A percentile compares a stretch with the other conserved stretches of the same genome.
Conservation (phyloP, 2,113 vertebrate genomes). For the Cololabis saira region DNA sequence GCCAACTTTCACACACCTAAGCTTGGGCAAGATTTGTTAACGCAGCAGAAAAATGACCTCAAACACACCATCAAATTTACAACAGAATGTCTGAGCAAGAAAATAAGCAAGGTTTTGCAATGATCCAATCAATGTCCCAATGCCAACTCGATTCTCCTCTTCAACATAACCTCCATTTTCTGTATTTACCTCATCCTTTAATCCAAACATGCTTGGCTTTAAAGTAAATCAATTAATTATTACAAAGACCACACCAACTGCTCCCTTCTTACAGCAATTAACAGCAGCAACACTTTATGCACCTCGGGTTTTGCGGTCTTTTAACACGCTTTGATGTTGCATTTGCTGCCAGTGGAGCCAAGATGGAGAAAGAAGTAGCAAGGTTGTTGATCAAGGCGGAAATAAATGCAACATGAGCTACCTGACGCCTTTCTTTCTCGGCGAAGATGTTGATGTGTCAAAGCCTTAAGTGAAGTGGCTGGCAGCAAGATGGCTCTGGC, state of each 20-base stretch:
- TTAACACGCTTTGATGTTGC: slow-evolving; percentile 62
- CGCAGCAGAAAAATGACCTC: no score
- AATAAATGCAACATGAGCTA: slow-evolving; percentile 56
- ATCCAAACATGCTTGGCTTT: slow-evolving; percentile 4
- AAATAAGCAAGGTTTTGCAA: no score
- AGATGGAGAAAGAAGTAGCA: slow-evolving; percentile 31
- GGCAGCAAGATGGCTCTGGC: slow-evolving; percentile 52
- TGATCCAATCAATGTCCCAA: no score
- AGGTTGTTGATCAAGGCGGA: slow-evolving; percentile 47
- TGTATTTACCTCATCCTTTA: slow-evolving; percentile 11
- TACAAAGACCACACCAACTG: slow-evolving; percentile 5
- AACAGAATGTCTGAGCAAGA: no score
- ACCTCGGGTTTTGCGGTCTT: slow-evolving; percentile 5
- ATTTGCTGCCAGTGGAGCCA: slow-evolving; percentile 42
- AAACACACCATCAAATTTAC: no score
- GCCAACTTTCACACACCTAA: no score
- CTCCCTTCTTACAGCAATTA: slow-evolving; percentile 23
- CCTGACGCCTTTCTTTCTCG: slow-evolving; percentile 33
- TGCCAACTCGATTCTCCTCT: not conserved
- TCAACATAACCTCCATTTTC: slow-evolving; percentile 9
- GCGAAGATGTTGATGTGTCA: slow-evolving; percentile 52
- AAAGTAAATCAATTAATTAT: slow-evolving; percentile 7
- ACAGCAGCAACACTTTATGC: slow-evolving; percentile 1
- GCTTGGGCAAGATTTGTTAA: no score
- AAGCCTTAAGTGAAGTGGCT: slow-evolving; percentile 66